Percentiles rank a stretch among this genome's conserved stretches.
These are phyloP conservation scores for Leptopterna dolabrata DNA, from an alignment of 2,888 invertebrate genomes.

Conservation along the genomic window DNA sequence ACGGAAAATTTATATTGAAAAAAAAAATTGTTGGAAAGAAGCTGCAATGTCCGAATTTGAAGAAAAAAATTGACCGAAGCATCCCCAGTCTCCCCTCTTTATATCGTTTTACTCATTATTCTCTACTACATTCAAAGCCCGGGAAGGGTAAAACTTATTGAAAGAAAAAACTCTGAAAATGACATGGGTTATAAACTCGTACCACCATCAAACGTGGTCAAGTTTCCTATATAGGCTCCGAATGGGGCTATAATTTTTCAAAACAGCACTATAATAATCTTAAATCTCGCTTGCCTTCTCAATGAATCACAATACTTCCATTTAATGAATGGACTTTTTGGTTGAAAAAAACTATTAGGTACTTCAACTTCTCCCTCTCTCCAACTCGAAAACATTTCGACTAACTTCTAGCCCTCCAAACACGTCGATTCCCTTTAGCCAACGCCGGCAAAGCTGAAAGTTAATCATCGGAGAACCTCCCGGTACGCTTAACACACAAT, in stretches of 20 bases:
- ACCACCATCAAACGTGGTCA: neutral
- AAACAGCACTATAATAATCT: constrained; percentile 28
- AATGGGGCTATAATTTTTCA: constrained; percentile 6
- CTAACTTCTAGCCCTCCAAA: neutral
- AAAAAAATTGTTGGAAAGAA: no score
- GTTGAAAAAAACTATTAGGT: neutral
- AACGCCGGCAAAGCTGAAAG: constrained; percentile 49
- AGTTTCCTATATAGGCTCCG: neutral
- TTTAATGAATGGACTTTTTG: constrained; percentile 30
- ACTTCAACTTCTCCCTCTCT: neutral
- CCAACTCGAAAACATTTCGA: neutral
- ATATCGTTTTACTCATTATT: no score
- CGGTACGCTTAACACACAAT: constrained; percentile 49
- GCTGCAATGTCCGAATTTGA: no score
- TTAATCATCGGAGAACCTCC: constrained; percentile 47
- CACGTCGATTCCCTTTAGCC: constrained; percentile 25
- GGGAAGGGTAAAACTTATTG: no score
- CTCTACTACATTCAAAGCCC: no score
- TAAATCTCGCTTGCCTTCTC: neutral
- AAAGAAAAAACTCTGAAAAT: no score
- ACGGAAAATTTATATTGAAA: no score
- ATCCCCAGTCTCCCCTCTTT: no score
- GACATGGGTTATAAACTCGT: no score
- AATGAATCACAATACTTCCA: constrained; percentile 24
- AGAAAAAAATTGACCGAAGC: no score